These are phyloP conservation scores for Pitta sordida DNA, from an alignment of 2,113 vertebrate species.

Conservation along the genomic window DNA sequence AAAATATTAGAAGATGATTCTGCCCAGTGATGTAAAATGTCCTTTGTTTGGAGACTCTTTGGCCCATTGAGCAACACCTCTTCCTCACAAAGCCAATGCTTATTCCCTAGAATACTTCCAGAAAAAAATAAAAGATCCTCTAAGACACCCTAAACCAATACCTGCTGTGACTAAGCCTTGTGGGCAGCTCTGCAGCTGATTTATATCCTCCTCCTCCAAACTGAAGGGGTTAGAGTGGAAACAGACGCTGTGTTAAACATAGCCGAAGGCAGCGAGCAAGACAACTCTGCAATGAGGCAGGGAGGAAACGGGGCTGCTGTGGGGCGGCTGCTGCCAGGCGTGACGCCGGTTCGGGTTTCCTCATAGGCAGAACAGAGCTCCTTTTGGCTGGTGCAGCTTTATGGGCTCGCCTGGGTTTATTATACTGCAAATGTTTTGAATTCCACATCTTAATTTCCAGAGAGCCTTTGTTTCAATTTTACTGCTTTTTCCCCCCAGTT, in stretches of 20 bases:
- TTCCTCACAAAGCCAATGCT: slow-evolving; percentile 34
- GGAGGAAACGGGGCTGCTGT: slow-evolving; percentile 30
- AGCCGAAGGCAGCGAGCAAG: slow-evolving; percentile 21
- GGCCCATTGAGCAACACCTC: neutral
- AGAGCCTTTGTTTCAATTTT: slow-evolving; percentile 35
- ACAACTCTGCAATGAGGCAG: neutral
- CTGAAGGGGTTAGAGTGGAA: slow-evolving; percentile 39
- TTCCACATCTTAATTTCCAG: slow-evolving; percentile 58
- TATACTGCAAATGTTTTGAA: slow-evolving; percentile 61
- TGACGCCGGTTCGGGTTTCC: slow-evolving; percentile 36
- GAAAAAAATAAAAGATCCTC: neutral
- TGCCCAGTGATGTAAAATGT: slow-evolving; percentile 12
- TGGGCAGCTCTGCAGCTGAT: slow-evolving; percentile 54
- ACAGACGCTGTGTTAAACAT: slow-evolving; percentile 4
- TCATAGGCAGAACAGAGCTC: slow-evolving; percentile 37
- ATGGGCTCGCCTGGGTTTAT: slow-evolving; percentile 43
- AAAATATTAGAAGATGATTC: neutral
- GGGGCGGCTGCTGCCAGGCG: slow-evolving; percentile 38
- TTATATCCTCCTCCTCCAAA: slow-evolving; percentile 42
- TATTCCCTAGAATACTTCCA: slow-evolving; percentile 63
- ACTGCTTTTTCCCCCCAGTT: neutral
- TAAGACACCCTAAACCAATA: slow-evolving; percentile 61
- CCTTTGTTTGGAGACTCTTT: slow-evolving; percentile 3
- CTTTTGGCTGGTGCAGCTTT: slow-evolving; percentile 41
- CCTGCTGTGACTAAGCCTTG: slow-evolving; percentile 61